Conservation (phyloP, 1,140 invertebrate species). For the Heliconius himera region DNA sequence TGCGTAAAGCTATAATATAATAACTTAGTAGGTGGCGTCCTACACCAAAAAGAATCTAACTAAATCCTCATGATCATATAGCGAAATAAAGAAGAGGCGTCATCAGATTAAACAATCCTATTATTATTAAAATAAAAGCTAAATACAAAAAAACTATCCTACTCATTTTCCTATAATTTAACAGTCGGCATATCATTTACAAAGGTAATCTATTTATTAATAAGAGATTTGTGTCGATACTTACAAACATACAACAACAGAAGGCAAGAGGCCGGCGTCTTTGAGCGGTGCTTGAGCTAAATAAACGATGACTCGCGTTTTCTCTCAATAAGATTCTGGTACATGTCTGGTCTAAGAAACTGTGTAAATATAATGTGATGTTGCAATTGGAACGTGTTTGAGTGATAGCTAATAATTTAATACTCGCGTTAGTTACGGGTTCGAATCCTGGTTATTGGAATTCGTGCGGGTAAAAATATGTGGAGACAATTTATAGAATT, state of each 20-base stretch:
- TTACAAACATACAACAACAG: conserved; percentile 57
- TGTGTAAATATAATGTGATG: not conserved
- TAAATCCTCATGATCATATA: not conserved
- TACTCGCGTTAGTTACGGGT: not conserved
- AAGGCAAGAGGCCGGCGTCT: conserved; percentile 56
- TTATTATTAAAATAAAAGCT: not conserved
- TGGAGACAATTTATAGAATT: too few species aligned
- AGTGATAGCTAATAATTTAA: not conserved
- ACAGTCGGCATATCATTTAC: conserved; percentile 64
- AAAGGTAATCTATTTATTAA: conserved; percentile 76
- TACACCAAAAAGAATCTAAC: too few species aligned
- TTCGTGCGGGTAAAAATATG: not conserved
- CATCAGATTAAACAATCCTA: not conserved
- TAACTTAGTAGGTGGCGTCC: too few species aligned
- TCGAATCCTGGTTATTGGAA: not conserved
- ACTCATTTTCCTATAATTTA: conserved; percentile 21
- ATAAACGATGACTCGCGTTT: conserved; percentile 64
- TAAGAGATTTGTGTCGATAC: conserved; percentile 52
- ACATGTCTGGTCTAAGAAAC: conserved; percentile 46
- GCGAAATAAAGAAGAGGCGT: not conserved
- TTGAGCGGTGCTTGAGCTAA: conserved; percentile 48
- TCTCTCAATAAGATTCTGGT: conserved; percentile 41
- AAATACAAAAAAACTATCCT: conserved; percentile 2
- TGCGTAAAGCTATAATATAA: too few species aligned
- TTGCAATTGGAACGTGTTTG: not conserved